Evolutionary conservation across 64 coral and sea anemone genomes (phyloP).

Genomic region (Orbicella faveolata): DNA sequence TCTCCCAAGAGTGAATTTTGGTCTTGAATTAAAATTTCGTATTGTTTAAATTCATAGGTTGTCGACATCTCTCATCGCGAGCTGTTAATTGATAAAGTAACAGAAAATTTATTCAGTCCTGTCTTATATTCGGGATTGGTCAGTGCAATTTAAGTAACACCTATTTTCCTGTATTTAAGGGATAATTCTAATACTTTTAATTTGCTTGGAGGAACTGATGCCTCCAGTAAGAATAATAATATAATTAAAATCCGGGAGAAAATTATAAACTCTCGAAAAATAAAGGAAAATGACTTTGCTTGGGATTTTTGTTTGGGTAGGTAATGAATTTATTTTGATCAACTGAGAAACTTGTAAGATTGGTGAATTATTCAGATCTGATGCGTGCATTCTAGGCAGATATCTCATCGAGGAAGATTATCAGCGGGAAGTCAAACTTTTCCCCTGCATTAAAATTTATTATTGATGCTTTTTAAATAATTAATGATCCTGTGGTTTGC

Average conservation of each 20-base stretch:
- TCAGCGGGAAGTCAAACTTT: background rate
- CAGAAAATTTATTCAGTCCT: background rate
- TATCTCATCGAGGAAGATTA: background rate
- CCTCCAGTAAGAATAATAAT: too few relatives aligned
- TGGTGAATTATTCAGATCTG: background rate
- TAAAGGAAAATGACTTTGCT: background rate
- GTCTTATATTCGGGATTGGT: too few relatives aligned
- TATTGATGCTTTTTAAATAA: background rate
- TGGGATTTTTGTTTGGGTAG: background rate
- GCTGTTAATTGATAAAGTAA: conserved; percentile 3
- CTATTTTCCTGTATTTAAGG: too few relatives aligned
- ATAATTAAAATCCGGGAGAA: too few relatives aligned
- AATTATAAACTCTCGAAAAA: too few relatives aligned
- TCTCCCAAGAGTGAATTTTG: background rate
- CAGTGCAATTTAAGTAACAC: too few relatives aligned
- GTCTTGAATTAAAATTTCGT: background rate
- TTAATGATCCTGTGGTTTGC: background rate
- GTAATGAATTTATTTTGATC: background rate
- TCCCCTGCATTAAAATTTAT: background rate
- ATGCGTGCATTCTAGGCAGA: background rate
- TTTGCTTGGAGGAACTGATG: too few relatives aligned
- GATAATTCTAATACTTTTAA: too few relatives aligned
- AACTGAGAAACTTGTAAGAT: background rate
- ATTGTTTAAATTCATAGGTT: background rate
- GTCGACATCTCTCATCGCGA: background rate